Evolutionary conservation across 2,888 invertebrate genomes (phyloP).

Genomic region (Dione juno): DNA sequence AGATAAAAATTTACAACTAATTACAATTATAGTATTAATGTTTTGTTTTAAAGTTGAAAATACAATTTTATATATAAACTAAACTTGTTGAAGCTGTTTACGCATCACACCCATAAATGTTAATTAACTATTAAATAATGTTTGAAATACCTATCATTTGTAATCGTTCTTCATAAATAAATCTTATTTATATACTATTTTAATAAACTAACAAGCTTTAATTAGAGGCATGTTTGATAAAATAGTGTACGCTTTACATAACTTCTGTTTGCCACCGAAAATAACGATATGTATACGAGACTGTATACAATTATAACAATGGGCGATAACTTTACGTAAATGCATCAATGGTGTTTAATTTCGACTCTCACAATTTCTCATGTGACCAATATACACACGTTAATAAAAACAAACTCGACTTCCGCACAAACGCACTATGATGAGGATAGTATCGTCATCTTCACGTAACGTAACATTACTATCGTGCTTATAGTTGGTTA

Average conservation of each 20-base stretch:
- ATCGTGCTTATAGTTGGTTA: background rate
- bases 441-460: slow-evolving; percentile 44
- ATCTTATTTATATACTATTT: too few relatives aligned
- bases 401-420: slow-evolving; percentile 41
- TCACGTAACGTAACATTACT: slow-evolving; percentile 11
- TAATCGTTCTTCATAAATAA: too few relatives aligned
- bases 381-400: slow-evolving; percentile 52
- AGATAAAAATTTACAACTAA: too few relatives aligned
- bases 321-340: slow-evolving; percentile 64
- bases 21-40: too few relatives aligned
- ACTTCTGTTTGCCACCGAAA: slow-evolving; percentile 33
- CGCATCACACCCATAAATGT: too few relatives aligned
- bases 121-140: too few relatives aligned
- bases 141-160: too few relatives aligned
- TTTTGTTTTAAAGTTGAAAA: too few relatives aligned
- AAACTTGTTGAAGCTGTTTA: too few relatives aligned
- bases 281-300: slow-evolving; percentile 40
- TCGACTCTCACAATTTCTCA: slow-evolving; percentile 61
- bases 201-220: too few relatives aligned
- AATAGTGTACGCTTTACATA: slow-evolving; percentile 34
- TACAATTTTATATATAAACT: too few relatives aligned
- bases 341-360: slow-evolving; percentile 70
- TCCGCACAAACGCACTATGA: slow-evolving; percentile 49
- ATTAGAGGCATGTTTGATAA: too few relatives aligned
- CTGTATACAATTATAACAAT: slow-evolving; percentile 65